A percentile compares a stretch with the other conserved stretches of the same genome.
These are phyloP conservation scores for Drosophila eugracilis DNA, from an alignment of 1,140 invertebrate species.

Conservation along the genomic window DNA sequence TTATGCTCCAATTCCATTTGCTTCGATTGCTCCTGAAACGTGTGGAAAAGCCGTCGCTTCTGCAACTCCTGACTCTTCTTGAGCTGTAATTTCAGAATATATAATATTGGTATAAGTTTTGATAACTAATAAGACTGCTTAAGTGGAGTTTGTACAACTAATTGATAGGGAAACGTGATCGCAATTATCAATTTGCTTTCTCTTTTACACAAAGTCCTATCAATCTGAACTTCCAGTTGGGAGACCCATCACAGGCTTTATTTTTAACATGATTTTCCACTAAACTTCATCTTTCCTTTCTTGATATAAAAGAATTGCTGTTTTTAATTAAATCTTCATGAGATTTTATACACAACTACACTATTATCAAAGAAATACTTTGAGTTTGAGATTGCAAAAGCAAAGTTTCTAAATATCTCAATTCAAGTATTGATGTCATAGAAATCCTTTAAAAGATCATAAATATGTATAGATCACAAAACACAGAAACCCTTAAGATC, in stretches of 20 bases:
- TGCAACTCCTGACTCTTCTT: conserved; percentile 96
- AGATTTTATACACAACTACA: too few relatives aligned
- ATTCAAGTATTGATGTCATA: too few relatives aligned
- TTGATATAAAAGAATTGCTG: too few relatives aligned
- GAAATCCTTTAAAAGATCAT: too few relatives aligned
- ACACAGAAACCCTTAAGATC: too few relatives aligned
- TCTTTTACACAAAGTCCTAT: conserved; percentile 1
- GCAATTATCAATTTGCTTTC: conserved; percentile 1
- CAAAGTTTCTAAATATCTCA: too few relatives aligned
- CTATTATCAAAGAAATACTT: too few relatives aligned
- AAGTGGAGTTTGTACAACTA: not conserved
- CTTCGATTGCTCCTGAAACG: conserved; percentile 94
- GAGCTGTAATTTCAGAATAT: conserved; percentile 86
- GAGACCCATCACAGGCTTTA: not conserved
- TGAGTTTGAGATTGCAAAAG: too few relatives aligned
- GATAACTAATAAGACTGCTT: not conserved
- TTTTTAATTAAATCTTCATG: too few relatives aligned
- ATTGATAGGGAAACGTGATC: not conserved
- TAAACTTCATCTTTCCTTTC: not conserved
- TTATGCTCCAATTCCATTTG: conserved; percentile 95
- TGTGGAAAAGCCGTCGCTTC: conserved; percentile 94
- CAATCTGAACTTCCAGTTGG: too few relatives aligned
- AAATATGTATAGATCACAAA: too few relatives aligned
- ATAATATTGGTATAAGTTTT: not conserved
- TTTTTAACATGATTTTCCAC: not conserved